Percentiles rank a stretch among this genome's conserved stretches.
Conservation (phyloP, 2,797 vertebrate genomes). For the Xenentodon cancila region DNA sequence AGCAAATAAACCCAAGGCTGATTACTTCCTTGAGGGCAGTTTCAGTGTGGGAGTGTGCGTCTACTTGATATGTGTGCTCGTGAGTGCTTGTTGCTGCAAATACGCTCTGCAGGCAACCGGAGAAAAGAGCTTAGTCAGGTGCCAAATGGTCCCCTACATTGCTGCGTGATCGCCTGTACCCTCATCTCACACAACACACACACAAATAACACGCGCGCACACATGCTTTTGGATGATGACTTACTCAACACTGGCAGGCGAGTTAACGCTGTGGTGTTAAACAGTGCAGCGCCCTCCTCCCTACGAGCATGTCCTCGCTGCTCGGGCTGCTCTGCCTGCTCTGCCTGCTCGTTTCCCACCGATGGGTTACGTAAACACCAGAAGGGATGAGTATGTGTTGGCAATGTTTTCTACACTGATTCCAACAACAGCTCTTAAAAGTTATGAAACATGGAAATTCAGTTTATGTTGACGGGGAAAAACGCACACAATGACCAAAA, state of each 20-base stretch:
- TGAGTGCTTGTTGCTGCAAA: conserved; percentile 33
- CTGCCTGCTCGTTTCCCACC: conserved; percentile 26
- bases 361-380: conserved; percentile 43
- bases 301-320: conserved; percentile 23
- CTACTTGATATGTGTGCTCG: conserved; percentile 25
- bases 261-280: conserved; percentile 43
- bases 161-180: conserved; percentile 41
- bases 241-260: conserved; percentile 48
- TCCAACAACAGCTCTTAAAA: conserved; percentile 2
- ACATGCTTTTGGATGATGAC: conserved; percentile 45
- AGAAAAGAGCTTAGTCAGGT: conserved; percentile 75
- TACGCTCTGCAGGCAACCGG: conserved; percentile 58
- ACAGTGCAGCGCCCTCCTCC: conserved; percentile 40
- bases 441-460: conserved; percentile 27
- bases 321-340: conserved; percentile 30
- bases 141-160: conserved; percentile 59
- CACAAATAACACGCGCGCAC: conserved; percentile 9
- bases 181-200: background rate
- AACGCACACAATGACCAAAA: background rate
- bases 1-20: conserved; percentile 57
- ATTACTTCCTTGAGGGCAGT: conserved; percentile 58
- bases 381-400: conserved; percentile 15
- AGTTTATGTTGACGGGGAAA: background rate
- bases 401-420: conserved; percentile 4
- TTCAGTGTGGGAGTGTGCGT: conserved; percentile 40